Evolutionary conservation across 2,797 vertebrate species (phyloP).

Genomic region (Lerista edwardsae): DNA sequence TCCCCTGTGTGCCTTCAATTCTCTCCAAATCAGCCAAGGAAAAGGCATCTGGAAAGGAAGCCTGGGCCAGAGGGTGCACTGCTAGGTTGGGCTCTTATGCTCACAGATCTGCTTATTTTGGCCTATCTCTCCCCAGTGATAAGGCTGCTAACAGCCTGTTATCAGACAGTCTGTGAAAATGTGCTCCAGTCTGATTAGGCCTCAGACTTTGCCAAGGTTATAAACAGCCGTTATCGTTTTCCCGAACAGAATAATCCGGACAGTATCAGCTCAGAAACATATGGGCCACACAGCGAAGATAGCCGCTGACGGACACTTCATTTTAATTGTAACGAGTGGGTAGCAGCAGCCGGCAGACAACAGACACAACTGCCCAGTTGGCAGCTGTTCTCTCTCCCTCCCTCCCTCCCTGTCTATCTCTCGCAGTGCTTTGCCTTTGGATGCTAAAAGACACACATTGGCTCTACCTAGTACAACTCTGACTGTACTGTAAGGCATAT

Average conservation of each 20-base stretch:
- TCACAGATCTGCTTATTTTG: slow-evolving; percentile 84
- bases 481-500: neutral
- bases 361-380: slow-evolving; percentile 75
- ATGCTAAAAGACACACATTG: neutral
- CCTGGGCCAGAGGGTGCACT: slow-evolving; percentile 74
- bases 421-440: slow-evolving; percentile 6
- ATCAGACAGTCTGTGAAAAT: slow-evolving; percentile 96
- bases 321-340: slow-evolving; percentile 92
- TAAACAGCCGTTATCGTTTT: slow-evolving; percentile 98
- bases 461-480: slow-evolving; percentile 30
- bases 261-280: slow-evolving; percentile 98
- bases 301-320: slow-evolving; percentile 94
- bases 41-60: slow-evolving; percentile 80
- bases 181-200: slow-evolving; percentile 99
- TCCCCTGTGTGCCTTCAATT: slow-evolving; percentile 54
- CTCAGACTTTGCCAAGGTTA: slow-evolving; percentile 98
- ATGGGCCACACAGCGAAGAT: slow-evolving; percentile 95
- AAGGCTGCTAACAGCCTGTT: slow-evolving; percentile 95
- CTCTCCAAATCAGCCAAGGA: slow-evolving; percentile 62
- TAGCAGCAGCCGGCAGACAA: slow-evolving; percentile 81
- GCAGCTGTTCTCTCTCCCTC: slow-evolving; percentile 63
- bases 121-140: slow-evolving; percentile 88
- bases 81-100: slow-evolving; percentile 81
- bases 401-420: neutral
- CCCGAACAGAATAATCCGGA: slow-evolving; percentile 96